Conservation (phyloP, 1,140 invertebrate species). For the Drosophila simulans region DNA sequence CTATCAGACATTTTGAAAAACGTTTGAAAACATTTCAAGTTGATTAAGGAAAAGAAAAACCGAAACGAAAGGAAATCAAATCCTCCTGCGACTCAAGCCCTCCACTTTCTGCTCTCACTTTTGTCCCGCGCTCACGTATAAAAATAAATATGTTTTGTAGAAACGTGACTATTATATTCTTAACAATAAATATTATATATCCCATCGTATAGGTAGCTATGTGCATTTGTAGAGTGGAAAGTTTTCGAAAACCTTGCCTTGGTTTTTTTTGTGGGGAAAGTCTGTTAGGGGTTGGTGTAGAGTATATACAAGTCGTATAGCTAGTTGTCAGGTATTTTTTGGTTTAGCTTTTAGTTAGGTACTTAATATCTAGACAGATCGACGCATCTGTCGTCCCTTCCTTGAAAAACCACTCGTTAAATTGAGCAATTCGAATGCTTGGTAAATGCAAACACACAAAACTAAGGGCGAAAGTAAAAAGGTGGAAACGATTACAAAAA, state of each 20-base stretch:
- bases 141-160: conserved; percentile 77
- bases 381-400: conserved; percentile 1
- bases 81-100: conserved; percentile 46
- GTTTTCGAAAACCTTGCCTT: conserved; percentile 35
- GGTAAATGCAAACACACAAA: conserved; percentile 33
- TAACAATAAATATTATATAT: conserved; percentile 44
- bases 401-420: conserved; percentile 18
- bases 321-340: conserved; percentile 68
- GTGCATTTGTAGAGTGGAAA: conserved; percentile 67
- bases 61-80: conserved; percentile 63
- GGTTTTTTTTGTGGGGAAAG: conserved; percentile 29
- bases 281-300: conserved; percentile 64
- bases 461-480: not conserved
- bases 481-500: conserved; percentile 39
- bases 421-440: conserved; percentile 62
- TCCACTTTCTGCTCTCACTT: conserved; percentile 21
- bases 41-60: conserved; percentile 72
- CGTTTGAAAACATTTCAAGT: conserved; percentile 81
- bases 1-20: conserved; percentile 85
- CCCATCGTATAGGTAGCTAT: conserved; percentile 57
- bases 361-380: conserved; percentile 71
- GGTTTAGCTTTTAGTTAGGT: conserved; percentile 61
- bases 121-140: conserved; percentile 61
- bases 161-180: conserved; percentile 60
- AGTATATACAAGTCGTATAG: conserved; percentile 54